Evolutionary conservation across 2,888 invertebrate genomes (phyloP), one percentile per base, ranked within the genome.

Genomic region (Drosophila prolongata): DNA sequence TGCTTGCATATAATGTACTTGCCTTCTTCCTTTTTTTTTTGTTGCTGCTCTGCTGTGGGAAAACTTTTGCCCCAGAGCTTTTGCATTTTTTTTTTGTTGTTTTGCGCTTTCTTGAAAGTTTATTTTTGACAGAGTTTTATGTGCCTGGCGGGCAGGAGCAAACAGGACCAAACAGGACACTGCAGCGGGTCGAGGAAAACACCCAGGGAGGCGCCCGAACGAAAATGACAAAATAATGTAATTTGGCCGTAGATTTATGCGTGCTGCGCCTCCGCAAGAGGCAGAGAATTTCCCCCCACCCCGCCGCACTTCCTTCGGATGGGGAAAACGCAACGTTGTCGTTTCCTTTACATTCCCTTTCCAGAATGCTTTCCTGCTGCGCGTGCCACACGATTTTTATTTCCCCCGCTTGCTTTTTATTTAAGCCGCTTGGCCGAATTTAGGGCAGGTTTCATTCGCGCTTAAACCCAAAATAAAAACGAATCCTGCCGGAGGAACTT

Each of bases 1-100:
- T 56, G 78, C 83, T 80, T 88, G 89, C 88, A 88, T 87, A 89
- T 87, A 89, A 87, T 88, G 88, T 87, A 87, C 84, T 47, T 43
- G 61, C 19, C 24, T 35, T 16, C 14, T 49, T 13, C 16, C 34
- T 30, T 54, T 56, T 54, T 56, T 11, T 19, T 54, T 44, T 13
- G 27, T 44, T 13, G 27, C 9, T 40, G 27, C 35, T 37, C 52
- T 27, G 10, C 73, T 80, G 78, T 65, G 44, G 24, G 40, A 24
- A 79, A 82, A 86, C 75, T 86, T 83, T 83, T 86, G 78, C 80
- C 84, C 89, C 75, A 76, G 80, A 89, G 82, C 89, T 89, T 89
- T 89, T 89, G 88, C 88, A 87, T 78, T 89, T 86, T 67, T 78
- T 77, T 60, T 69, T 46, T 61, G 66, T 62, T 62, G 14, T 67